Evolutionary conservation across 2,797 vertebrate genomes (phyloP), one percentile per base, ranked within the genome.

Genomic region (Phylloscopus collybita): DNA sequence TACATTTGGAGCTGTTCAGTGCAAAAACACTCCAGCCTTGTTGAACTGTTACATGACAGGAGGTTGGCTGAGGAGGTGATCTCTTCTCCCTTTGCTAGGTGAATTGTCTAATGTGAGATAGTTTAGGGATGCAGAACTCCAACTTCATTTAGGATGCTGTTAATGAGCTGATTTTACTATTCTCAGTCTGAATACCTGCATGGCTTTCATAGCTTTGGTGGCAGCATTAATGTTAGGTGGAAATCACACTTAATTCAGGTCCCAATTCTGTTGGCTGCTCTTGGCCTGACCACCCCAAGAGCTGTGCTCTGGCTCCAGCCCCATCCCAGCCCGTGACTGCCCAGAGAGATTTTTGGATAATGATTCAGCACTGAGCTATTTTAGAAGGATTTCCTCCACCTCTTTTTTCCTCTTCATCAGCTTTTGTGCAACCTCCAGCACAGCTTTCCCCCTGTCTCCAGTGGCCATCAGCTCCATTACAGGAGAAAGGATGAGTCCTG

Each of bases 201-300:
- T 11, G 20, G 16, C 26, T 59, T 49, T 51, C 40, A 14, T 4
- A 78, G 22, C 23, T 65, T 40, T n/a, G 15, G 27, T 23, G 11
- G 12, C 19, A 69, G 5, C 19, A 10, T 10, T 29, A 13, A 3
- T 26, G 11, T 20, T 5, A 13, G 6, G 7, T 5, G 60, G 49
- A 61, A 17, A 0, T 4, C 14, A 16, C 32, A 10, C 29, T 12
- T 25, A 49, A 30, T 12, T 69, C 5, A 5, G 23, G 9, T 54
- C 20, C 40, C 1, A 0, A 0, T 34, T 65, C n/a, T 54, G 53
- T 27, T 27, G 61, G 12, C 51, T 49, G 30, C n/a, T 50, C 11
- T 45, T 1, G 2, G 10, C 27, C 64, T 18, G 22, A 25, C 18
- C 27, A 10, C 25, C 16, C 3, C 2, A 45, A 26, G 30, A 44